A percentile compares a stretch with the other conserved stretches of the same genome.
Evolutionary conservation across 2,797 vertebrate species (phyloP).

Genomic region (Dendrocincla tyrannina): DNA sequence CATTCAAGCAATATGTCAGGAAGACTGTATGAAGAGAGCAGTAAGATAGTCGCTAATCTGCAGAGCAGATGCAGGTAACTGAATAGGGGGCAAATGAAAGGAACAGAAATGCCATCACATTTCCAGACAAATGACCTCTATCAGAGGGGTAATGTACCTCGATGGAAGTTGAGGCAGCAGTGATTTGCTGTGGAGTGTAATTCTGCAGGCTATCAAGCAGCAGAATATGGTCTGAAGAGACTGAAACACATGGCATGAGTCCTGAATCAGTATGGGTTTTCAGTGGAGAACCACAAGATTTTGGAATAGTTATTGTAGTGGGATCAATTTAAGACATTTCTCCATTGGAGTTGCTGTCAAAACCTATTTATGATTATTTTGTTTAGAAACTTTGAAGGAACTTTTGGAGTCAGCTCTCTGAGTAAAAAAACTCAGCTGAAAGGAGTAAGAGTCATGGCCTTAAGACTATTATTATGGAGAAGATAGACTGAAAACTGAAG

Average conservation of each 20-base stretch:
- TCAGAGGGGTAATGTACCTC: not conserved
- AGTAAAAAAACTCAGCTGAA: not conserved
- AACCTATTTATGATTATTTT: not conserved
- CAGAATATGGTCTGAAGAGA: not conserved
- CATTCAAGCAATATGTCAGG: not conserved
- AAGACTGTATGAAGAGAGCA: not conserved
- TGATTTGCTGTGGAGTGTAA: not conserved
- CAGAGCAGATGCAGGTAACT: not conserved
- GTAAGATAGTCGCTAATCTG: not conserved
- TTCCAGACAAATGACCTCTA: not conserved
- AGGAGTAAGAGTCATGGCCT: not conserved
- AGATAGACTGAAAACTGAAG: not conserved
- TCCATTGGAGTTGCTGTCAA: not conserved
- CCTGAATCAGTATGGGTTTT: not conserved
- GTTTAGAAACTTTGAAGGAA: not conserved
- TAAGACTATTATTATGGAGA: not conserved
- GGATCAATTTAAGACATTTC: not conserved
- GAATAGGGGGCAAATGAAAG: not conserved
- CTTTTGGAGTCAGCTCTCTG: not conserved
- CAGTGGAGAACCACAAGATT: not conserved
- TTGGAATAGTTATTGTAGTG: not conserved
- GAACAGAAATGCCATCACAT: not conserved
- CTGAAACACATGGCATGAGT: fast-evolving
- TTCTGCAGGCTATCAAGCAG: not conserved
- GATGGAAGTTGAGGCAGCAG: not conserved